A percentile compares a stretch with the other conserved stretches of the same genome.
Evolutionary conservation across 2,888 invertebrate genomes (phyloP).

Genomic region (Troilus luridus): DNA sequence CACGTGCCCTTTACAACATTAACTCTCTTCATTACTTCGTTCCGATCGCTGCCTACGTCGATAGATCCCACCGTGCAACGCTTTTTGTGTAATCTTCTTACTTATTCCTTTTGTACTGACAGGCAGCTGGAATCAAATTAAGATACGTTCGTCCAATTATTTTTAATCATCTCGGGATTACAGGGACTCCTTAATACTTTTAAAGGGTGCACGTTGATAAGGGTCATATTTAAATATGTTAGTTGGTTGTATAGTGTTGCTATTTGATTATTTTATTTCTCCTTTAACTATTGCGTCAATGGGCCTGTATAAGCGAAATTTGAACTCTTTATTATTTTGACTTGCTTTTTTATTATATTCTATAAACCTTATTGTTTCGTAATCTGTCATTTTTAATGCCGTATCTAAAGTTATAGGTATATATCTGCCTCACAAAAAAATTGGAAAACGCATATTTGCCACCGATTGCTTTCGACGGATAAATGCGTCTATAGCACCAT

Average conservation of each 20-base stretch:
- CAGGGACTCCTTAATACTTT: background rate
- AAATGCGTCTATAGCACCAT: too few relatives aligned
- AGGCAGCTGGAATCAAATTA: conserved; percentile 7
- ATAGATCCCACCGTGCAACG: conserved; percentile 29
- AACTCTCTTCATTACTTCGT: conserved; percentile 56
- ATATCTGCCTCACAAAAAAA: too few relatives aligned
- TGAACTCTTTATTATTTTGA: too few relatives aligned
- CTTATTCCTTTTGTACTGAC: conserved; percentile 39
- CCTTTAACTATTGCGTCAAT: too few relatives aligned
- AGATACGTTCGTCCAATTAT: conserved; percentile 34
- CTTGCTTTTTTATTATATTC: too few relatives aligned
- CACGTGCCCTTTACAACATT: conserved; percentile 51
- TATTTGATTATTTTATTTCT: background rate
- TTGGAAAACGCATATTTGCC: too few relatives aligned
- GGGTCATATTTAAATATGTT: background rate
- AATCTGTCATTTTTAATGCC: too few relatives aligned
- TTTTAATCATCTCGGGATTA: conserved; percentile 30
- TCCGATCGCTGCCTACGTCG: conserved; percentile 21
- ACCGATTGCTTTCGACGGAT: too few relatives aligned
- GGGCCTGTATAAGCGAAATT: too few relatives aligned
- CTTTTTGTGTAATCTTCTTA: conserved; percentile 38
- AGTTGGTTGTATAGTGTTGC: background rate
- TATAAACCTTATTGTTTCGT: too few relatives aligned
- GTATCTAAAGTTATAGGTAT: too few relatives aligned
- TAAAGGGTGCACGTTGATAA: background rate